Conservation (phyloP, 1,140 invertebrate genomes). For the Orussus abietinus region DNA sequence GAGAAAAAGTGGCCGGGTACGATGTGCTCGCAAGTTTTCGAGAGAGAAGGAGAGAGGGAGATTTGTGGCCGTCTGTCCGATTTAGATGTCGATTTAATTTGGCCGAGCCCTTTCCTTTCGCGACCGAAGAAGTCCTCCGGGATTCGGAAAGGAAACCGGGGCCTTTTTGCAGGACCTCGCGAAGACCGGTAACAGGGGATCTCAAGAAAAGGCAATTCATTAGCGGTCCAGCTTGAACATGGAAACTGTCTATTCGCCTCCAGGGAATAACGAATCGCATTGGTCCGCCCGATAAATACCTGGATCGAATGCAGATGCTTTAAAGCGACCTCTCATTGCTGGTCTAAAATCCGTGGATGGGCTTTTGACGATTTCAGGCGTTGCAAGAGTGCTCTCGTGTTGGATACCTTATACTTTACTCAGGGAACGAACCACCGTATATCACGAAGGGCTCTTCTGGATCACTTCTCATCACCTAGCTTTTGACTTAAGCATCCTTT, state of each 20-base stretch:
- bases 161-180: too few relatives aligned
- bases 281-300: constrained; percentile 13
- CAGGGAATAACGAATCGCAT: constrained; percentile 18
- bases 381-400: too few relatives aligned
- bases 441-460: too few relatives aligned
- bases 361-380: too few relatives aligned
- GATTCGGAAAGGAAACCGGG: too few relatives aligned
- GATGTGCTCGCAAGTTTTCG: neutral
- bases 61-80: neutral
- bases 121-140: neutral
- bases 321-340: too few relatives aligned
- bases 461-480: too few relatives aligned
- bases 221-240: constrained; percentile 13
- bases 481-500: too few relatives aligned
- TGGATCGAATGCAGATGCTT: constrained; percentile 12
- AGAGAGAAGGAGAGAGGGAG: too few relatives aligned
- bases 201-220: constrained; percentile 19
- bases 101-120: neutral
- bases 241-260: constrained; percentile 4
- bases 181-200: neutral
- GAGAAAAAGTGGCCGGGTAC: neutral
- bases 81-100: constrained; percentile 1
- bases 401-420: too few relatives aligned
- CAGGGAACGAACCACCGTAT: too few relatives aligned
- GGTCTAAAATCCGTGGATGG: too few relatives aligned